Evolutionary conservation across 2,113 vertebrate species (phyloP), one percentile per base, ranked within the genome.

Genomic region (Dipodomys spectabilis): DNA sequence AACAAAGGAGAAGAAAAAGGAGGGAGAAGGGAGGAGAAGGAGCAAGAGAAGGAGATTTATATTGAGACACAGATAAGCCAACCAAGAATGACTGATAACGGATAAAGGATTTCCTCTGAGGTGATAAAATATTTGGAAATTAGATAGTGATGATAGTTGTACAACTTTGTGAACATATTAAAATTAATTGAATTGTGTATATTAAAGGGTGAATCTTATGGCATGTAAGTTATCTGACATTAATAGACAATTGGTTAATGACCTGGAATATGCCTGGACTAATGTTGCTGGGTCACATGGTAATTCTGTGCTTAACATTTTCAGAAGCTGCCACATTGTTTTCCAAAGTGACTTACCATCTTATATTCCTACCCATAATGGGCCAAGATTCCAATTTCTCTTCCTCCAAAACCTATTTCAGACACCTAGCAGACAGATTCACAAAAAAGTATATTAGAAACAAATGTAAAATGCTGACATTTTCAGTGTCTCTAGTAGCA

Each of bases 401-500:
- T 49, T 79, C 5, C 4, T 53, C 30, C 67, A 73, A 69, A 39
- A 18, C 25, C 28, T 23, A 2, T 80, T 82, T 87, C 57, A 95
- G 71, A 88, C 53, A 73, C 9, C 32, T 72, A 35, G 39, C 25
- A 96, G n/a, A 94, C 39, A 90, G 75, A 83, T 77, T 18, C 49
- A 22, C 49, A 85, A 73, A n/a, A 35, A 73, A 91, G 27, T 81
- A 6, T n/a, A 9, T 8, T 82, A 7, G 28, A 67, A 71, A 60
- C 22, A 69, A 60, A 77, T 0, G 7, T 64, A 75, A 92, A 92
- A 87, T 72, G 49, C 89, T 82, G 78, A 91, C 2, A 28, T 88
- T 92, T 92, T 67, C 19, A 0, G 35, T 49, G 19, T 86, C 82
- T 97, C 19, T 65, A 87, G 49, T 39, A 96, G 20, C 23, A 8